Evolutionary conservation across 2,797 vertebrate species (phyloP), one percentile per base, ranked within the genome.

Genomic region (Morus bassanus): DNA sequence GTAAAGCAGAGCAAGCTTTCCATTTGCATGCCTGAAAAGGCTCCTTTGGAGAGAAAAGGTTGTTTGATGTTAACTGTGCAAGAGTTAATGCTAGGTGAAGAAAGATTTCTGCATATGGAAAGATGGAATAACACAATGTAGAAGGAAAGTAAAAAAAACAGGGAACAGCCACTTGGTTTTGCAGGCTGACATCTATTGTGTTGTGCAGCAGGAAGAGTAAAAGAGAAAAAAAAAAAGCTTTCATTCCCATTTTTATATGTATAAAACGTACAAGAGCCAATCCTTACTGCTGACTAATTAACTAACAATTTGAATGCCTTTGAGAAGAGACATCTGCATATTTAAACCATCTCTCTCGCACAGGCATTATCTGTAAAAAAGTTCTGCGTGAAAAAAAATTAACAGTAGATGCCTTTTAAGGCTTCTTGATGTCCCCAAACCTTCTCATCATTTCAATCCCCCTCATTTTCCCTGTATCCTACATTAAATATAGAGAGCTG

Each of bases 331-430:
- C 67, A 81, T 96, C 94, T 96, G 77, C 84, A 96, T 96, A 91
- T 97, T 96, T 96, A 96, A 97, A 85, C 74, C 93, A 91, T 95
- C 76, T 95, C 79, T 84, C 77, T 89, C 5, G 2, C 59, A 84
- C 39, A 90, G 39, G 74, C 95, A 77, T 89, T 95, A 95, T 96
- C 93, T 93, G 80, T 88, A 93, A 94, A 74, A 95, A 93, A 91
- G 74, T 96, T 70, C 72, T 88, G 59, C 88, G 54, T 77, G 91
- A 77, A 96, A 96, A 87, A 96, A 68, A 96, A 68, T 51, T 95
- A 97, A 68, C 51, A 45, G 83, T 96, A 95, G 88, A 89, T 89
- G 93, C 88, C 70, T 97, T 97, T 97, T 91, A 93, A 81, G 46
- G 70, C 31, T 89, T 89, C 81, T 91, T 82, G 64, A 85, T 93